These are phyloP conservation scores for Micromussa lordhowensis DNA, from an alignment of 92 coral and sea anemone genomes.

Conservation along the genomic window DNA sequence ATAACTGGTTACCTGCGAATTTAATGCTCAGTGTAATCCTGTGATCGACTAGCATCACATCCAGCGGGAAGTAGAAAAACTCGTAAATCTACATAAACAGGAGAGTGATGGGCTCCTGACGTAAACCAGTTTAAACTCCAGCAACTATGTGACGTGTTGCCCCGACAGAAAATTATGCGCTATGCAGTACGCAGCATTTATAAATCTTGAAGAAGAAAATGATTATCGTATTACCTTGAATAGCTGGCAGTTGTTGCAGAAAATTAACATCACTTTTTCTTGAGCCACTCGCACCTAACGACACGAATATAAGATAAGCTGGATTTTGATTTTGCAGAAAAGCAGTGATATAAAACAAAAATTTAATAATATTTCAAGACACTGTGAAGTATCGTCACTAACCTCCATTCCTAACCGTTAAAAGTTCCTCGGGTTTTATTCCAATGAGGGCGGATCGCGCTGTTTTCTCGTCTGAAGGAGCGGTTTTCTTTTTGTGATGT, in stretches of 20 bases:
- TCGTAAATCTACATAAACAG: too few species aligned
- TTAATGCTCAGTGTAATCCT: too few species aligned
- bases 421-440: slow-evolving; percentile 60
- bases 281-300: slow-evolving; percentile 40
- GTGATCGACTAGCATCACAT: too few species aligned
- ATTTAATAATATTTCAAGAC: background rate
- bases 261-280: slow-evolving; percentile 48
- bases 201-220: background rate
- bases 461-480: slow-evolving; percentile 24
- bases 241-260: slow-evolving; percentile 42
- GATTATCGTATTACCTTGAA: slow-evolving; percentile 40
- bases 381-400: background rate
- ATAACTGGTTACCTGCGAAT: too few species aligned
- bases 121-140: too few species aligned
- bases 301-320: background rate
- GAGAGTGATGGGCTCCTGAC: too few species aligned
- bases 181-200: background rate
- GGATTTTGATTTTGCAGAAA: background rate
- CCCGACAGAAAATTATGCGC: background rate
- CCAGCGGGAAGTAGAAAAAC: too few species aligned
- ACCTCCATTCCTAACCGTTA: slow-evolving; percentile 1
- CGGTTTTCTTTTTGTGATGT: background rate
- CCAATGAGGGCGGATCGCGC: slow-evolving; percentile 64
- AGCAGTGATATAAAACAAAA: background rate
- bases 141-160: too few species aligned